A percentile compares a stretch with the other conserved stretches of the same genome.
These are phyloP conservation scores for Leptopilina boulardi DNA, from an alignment of 1,140 invertebrate genomes.

Conservation along the genomic window DNA sequence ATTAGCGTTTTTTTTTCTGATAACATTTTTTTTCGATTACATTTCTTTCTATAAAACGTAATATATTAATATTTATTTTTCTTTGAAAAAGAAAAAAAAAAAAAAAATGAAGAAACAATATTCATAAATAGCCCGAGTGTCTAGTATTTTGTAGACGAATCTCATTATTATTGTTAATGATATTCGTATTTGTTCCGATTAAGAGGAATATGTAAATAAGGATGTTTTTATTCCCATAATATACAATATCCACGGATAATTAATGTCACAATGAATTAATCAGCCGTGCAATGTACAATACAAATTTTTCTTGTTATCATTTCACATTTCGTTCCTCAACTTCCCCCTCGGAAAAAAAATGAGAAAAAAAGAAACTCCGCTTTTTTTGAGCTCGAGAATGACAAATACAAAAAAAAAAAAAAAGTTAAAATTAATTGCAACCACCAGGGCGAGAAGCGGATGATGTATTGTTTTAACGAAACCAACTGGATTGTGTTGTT, in stretches of 20 bases:
- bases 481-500: conserved; percentile 29
- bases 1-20: too few species aligned
- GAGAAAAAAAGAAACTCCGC: background rate
- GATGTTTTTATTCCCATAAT: background rate
- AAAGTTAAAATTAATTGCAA: background rate
- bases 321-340: background rate
- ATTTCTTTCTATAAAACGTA: too few species aligned
- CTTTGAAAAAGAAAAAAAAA: too few species aligned
- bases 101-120: too few species aligned
- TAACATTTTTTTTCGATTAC: too few species aligned
- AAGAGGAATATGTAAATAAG: background rate
- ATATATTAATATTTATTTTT: too few species aligned
- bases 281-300: background rate
- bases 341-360: too few species aligned
- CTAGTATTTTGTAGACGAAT: background rate
- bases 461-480: conserved; percentile 6
- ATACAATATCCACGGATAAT: background rate
- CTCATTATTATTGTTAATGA: background rate
- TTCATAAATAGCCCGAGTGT: too few species aligned
- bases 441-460: conserved; percentile 3
- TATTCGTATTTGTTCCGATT: background rate
- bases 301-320: background rate
- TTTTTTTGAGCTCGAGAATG: background rate
- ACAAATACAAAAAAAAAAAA: background rate
- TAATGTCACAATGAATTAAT: conserved; percentile 3